Evolutionary conservation across 2,113 vertebrate species (phyloP).

Genomic region (Panurus biarmicus): DNA sequence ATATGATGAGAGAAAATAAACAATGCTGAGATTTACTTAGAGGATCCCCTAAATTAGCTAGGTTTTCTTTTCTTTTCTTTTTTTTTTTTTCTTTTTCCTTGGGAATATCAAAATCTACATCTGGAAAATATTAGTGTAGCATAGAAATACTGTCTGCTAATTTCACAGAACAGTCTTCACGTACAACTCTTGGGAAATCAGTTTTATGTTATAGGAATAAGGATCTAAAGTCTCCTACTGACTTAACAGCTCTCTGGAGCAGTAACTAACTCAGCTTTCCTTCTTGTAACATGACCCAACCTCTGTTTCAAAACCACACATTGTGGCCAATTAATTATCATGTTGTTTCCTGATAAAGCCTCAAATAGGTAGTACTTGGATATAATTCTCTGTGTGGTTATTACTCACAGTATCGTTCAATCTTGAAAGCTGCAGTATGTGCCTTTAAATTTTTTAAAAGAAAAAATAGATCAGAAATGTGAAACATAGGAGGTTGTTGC

Average conservation of each 20-base stretch:
- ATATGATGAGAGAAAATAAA: background rate
- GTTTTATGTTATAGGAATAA: conserved; percentile 11
- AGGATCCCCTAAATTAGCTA: background rate
- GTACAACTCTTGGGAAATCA: background rate
- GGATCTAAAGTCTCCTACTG: conserved; percentile 35
- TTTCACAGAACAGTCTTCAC: background rate
- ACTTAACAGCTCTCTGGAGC: conserved; percentile 6
- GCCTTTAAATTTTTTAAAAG: background rate
- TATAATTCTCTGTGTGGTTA: background rate
- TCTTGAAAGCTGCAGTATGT: background rate
- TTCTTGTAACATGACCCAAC: background rate
- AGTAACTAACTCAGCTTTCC: background rate
- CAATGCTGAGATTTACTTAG: background rate
- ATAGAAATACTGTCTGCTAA: background rate
- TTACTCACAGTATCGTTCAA: background rate
- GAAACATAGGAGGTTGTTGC: background rate
- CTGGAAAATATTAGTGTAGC: conserved; percentile 16
- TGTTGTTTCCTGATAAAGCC: conserved; percentile 31
- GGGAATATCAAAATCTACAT: background rate
- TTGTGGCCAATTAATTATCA: background rate
- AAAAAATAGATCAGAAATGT: background rate
- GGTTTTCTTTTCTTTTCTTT: rapidly evolving
- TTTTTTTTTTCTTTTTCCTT: background rate
- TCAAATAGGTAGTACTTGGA: conserved; percentile 6
- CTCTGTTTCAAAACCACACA: background rate